A percentile compares a stretch with the other conserved stretches of the same genome.
phyloP scores from a whole-genome alignment of 2,113 vertebrate genomes.

The Calidris pygmaea region DNA sequence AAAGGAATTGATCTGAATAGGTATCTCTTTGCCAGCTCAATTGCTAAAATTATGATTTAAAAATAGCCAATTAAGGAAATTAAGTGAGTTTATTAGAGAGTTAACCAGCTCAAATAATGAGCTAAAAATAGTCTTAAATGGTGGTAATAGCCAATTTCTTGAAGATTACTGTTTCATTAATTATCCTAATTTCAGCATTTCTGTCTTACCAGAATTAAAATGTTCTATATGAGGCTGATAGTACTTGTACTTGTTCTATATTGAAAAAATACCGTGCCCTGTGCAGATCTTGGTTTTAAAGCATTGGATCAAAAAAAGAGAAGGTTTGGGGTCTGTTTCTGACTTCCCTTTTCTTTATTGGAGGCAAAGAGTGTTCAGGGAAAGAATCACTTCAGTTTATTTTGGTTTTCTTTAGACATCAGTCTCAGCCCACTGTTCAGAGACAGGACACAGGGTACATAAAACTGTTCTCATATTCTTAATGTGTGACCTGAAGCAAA shows the following conservation, averaged over 20 bases:
- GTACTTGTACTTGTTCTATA: background rate
- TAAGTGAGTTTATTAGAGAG: background rate
- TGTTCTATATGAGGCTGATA: background rate
- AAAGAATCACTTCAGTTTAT: background rate
- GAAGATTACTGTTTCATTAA: background rate
- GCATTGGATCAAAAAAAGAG: background rate
- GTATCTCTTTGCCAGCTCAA: background rate
- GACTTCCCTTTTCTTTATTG: background rate
- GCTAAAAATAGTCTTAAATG: constrained; percentile 2
- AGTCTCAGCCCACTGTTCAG: background rate
- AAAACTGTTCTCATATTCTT: background rate
- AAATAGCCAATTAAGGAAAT: constrained; percentile 45
- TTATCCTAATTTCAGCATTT: background rate
- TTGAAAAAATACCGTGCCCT: background rate
- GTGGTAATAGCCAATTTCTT: background rate
- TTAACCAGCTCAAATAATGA: background rate
- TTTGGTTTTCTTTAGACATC: too few relatives aligned
- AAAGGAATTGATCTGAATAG: background rate
- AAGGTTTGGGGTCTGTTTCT: background rate
- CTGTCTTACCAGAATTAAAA: background rate
- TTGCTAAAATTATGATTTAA: constrained; percentile 38
- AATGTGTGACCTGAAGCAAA: background rate
- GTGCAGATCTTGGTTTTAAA: background rate
- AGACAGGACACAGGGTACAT: background rate
- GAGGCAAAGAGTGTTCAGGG: background rate